These are phyloP conservation scores for Neodiprion pinetum DNA, from an alignment of 1,140 invertebrate genomes.

Conservation along the genomic window DNA sequence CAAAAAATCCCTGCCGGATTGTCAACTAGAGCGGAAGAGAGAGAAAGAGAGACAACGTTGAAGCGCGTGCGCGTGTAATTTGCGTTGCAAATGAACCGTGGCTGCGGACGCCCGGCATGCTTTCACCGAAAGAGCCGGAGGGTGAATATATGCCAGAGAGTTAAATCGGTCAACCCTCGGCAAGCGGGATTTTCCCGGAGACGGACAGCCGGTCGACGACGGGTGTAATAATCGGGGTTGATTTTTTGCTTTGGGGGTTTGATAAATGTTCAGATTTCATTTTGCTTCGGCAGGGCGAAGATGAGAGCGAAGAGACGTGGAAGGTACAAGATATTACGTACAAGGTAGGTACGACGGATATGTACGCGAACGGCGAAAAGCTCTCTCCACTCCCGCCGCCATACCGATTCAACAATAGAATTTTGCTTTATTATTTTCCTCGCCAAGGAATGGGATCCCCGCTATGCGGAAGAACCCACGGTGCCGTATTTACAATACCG, in stretches of 20 bases:
- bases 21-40: no score
- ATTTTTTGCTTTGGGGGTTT: neutral
- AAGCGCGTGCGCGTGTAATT: slow-evolving; percentile 28
- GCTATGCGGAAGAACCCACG: no score
- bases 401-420: neutral
- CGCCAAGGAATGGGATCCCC: neutral
- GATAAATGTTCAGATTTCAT: neutral
- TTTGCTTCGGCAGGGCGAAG: neutral
- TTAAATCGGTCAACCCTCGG: neutral
- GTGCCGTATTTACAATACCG: neutral
- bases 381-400: neutral
- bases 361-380: neutral
- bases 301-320: no score
- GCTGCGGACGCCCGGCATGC: slow-evolving; percentile 6
- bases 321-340: no score
- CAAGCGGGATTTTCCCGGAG: neutral
- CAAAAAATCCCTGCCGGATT: no score
- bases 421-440: neutral
- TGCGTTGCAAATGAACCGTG: slow-evolving; percentile 47
- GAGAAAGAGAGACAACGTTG: no score
- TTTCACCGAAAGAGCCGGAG: neutral
- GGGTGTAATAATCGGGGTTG: neutral
- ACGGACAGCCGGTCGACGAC: neutral
- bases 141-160: neutral
- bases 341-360: no score